phyloP scores from a whole-genome alignment of 2,113 vertebrate species.

The Setophaga petechia region DNA sequence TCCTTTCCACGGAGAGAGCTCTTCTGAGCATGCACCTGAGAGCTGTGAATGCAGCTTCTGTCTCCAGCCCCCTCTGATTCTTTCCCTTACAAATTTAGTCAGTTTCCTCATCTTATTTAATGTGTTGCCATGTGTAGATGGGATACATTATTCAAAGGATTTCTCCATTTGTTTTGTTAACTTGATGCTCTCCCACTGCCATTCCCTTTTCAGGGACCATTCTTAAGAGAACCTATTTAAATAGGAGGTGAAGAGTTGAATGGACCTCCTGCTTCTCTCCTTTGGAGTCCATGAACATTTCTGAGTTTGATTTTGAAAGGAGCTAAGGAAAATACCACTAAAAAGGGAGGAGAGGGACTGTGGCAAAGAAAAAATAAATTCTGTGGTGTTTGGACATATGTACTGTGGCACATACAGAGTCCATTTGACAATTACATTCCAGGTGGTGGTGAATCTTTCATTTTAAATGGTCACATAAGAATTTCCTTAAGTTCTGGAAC shows the following conservation, averaged over 20 bases:
- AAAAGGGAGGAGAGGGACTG: background rate
- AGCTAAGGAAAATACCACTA: slow-evolving; percentile 8
- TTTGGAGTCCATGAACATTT: slow-evolving; percentile 51
- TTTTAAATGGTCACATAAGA: background rate
- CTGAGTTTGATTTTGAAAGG: slow-evolving; percentile 35
- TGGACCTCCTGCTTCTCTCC: slow-evolving; percentile 37
- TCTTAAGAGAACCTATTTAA: slow-evolving; percentile 15
- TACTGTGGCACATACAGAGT: background rate
- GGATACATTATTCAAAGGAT: background rate
- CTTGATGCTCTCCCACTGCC: slow-evolving; percentile 18
- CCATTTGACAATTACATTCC: background rate
- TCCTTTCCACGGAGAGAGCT: background rate
- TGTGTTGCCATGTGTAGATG: background rate
- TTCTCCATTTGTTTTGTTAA: slow-evolving; percentile 37
- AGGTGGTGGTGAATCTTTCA: background rate
- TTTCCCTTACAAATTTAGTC: background rate
- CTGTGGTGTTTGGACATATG: background rate
- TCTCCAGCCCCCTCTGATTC: background rate
- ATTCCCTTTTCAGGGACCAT: slow-evolving; percentile 48
- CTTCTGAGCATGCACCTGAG: background rate
- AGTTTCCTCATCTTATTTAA: background rate
- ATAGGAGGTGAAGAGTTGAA: slow-evolving; percentile 40
- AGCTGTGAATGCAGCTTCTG: background rate
- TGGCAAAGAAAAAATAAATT: background rate
- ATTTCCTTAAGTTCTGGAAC: background rate